Evolutionary conservation across 2,888 invertebrate species (phyloP), one percentile per base, ranked within the genome.

Genomic region (Chymomyza amoena): DNA sequence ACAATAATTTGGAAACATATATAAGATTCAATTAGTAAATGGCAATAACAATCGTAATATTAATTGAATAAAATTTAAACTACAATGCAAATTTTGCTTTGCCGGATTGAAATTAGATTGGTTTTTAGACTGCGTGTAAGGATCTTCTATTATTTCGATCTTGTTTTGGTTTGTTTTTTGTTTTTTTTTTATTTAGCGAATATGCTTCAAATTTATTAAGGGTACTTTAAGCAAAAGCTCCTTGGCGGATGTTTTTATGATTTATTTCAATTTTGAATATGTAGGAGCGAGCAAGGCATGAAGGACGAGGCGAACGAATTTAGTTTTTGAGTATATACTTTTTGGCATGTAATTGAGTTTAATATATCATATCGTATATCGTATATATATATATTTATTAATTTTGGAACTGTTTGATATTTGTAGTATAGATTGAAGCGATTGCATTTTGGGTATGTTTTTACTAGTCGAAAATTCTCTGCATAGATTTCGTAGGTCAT

Each of bases 271-370:
- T 66, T 75, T 76, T 73, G 64, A 76, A 70, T 67, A 75, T 77
- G 73, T 73, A 69, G 75, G 80, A 77, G 75, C 77, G 86, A 86
- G 86, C 84, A 78, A 84, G 84, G 84, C 83, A 73, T 84, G 80
- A 70, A 61, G 59, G 59, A 50, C 60, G 69, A 77, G 66, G 73
- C 76, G 70, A 73, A 16, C 60, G 79, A 66, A 66, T 61, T 54
- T 18, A 51, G 16, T 54, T 76, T 69, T 67, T 65, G 68, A 78
- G 70, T 66, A 61, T 70, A 56, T 28, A 57, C n/a, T 56, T 5
- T 13, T 69, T 72, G 18, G 57, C 18, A 57, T 57, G 57, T 57
- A 25, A 57, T 57, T 57, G 57, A 57, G 57, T 57, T 25, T 28
- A 25, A 18, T 25, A 20, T 50, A 50, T n/a, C n/a, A n/a, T n/a